These are phyloP conservation scores for Lycorma delicatula DNA, from an alignment of 1,140 invertebrate species.

Conservation along the genomic window DNA sequence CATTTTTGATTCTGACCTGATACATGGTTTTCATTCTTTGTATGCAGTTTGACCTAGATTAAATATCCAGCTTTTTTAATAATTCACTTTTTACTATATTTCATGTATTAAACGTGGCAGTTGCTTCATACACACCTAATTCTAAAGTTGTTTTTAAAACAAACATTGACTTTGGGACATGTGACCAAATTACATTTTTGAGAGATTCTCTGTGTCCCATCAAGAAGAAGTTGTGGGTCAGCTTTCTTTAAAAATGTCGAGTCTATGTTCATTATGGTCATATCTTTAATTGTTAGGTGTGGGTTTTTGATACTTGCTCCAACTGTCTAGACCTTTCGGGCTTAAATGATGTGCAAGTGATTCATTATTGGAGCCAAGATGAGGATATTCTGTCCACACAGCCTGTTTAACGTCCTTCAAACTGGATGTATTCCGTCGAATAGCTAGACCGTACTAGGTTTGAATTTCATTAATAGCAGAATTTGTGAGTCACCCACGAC, in stretches of 20 bases:
- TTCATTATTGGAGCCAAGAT: conserved; percentile 20
- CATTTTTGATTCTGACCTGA: too few relatives aligned
- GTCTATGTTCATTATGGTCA: neutral
- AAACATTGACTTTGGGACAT: conserved; percentile 27
- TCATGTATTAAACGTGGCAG: too few relatives aligned
- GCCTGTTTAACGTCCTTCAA: conserved; percentile 16
- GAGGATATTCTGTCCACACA: conserved; percentile 16
- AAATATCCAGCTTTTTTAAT: too few relatives aligned
- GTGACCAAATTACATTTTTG: conserved; percentile 25
- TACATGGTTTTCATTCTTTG: too few relatives aligned
- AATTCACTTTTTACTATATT: too few relatives aligned
- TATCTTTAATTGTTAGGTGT: too few relatives aligned
- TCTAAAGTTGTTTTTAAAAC: too few relatives aligned
- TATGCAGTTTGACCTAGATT: too few relatives aligned
- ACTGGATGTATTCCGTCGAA: conserved; percentile 7
- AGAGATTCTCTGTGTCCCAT: conserved; percentile 24
- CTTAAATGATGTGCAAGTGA: conserved; percentile 19
- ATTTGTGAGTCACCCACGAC: neutral
- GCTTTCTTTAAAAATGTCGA: conserved; percentile 22
- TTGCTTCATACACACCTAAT: too few relatives aligned
- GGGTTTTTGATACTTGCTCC: conserved; percentile 19
- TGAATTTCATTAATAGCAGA: conserved; percentile 5
- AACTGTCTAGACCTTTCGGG: conserved; percentile 8
- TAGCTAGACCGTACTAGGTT: conserved; percentile 17
- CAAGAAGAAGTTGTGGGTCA: conserved; percentile 3